phyloP scores from a whole-genome alignment of 53 echinoderm and acorn worm species.

The Holothuria scabra region DNA sequence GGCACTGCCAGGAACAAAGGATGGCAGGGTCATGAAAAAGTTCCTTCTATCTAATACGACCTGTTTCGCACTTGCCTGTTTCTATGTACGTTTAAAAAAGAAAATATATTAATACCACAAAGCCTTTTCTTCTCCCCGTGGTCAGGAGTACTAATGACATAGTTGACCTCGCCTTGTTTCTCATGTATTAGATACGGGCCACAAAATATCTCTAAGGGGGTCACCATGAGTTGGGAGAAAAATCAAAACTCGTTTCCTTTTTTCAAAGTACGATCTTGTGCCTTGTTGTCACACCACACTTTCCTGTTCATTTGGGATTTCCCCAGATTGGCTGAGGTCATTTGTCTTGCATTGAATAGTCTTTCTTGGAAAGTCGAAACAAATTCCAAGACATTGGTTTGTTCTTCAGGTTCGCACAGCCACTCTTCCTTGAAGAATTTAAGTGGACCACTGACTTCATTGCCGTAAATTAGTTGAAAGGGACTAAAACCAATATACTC shows the following conservation, averaged over 20 bases:
- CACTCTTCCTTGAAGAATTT: slow-evolving; percentile 60
- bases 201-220: slow-evolving; percentile 59
- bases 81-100: no score
- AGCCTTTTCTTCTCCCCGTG: slow-evolving; percentile 55
- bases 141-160: slow-evolving; percentile 68
- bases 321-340: slow-evolving; percentile 36
- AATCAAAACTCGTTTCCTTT: slow-evolving; percentile 64
- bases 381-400: slow-evolving; percentile 65
- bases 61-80: no score
- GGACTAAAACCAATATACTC: slow-evolving; percentile 69
- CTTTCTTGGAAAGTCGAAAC: slow-evolving; percentile 62
- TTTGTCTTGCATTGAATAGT: slow-evolving; percentile 47
- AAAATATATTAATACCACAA: slow-evolving; percentile 69
- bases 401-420: slow-evolving; percentile 22
- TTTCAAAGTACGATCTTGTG: slow-evolving; percentile 49
- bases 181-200: slow-evolving; percentile 61
- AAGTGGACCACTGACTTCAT: slow-evolving; percentile 56
- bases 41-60: no score
- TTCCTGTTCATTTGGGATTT: slow-evolving; percentile 55
- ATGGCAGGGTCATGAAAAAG: no score
- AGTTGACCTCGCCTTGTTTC: slow-evolving; percentile 62
- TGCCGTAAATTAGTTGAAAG: slow-evolving; percentile 71
- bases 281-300: slow-evolving; percentile 55
- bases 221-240: slow-evolving; percentile 65
- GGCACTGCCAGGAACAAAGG: no score